These are phyloP conservation scores for Drosophila phalerata DNA, from an alignment of 2,888 invertebrate genomes.

Conservation along the genomic window DNA sequence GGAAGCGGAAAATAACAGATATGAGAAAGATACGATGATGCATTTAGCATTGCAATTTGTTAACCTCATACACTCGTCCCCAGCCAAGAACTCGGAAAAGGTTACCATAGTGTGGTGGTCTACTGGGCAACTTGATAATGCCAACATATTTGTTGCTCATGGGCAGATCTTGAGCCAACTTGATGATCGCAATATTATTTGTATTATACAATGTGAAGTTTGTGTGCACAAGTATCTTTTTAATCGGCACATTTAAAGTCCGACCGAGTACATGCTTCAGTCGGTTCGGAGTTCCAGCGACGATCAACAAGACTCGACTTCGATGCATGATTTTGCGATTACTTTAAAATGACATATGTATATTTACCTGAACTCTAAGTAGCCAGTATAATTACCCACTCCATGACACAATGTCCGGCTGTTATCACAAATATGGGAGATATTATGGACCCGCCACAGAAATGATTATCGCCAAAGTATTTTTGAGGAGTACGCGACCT, in stretches of 20 bases:
- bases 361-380: not conserved
- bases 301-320: constrained; percentile 47
- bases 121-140: constrained; percentile 25
- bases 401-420: constrained; percentile 61
- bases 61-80: constrained; percentile 56
- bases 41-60: no score
- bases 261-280: not conserved
- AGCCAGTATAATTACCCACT: constrained; percentile 46
- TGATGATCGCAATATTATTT: constrained; percentile 56
- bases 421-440: constrained; percentile 50
- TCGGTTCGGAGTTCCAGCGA: constrained; percentile 57
- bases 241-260: constrained; percentile 35
- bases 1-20: not conserved
- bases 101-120: not conserved
- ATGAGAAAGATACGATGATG: not conserved
- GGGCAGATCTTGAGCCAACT: constrained; percentile 18
- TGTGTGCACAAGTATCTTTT: constrained; percentile 46
- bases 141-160: constrained; percentile 1
- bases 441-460: constrained; percentile 58
- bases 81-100: constrained; percentile 50
- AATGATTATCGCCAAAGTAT: constrained; percentile 68
- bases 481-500: constrained; percentile 54
- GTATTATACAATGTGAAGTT: constrained; percentile 53
- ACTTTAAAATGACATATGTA: constrained; percentile 16
- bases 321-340: constrained; percentile 43